Evolutionary conservation across 2,888 invertebrate species (phyloP), one percentile per base, ranked within the genome.

Genomic region (Noctua pronuba): DNA sequence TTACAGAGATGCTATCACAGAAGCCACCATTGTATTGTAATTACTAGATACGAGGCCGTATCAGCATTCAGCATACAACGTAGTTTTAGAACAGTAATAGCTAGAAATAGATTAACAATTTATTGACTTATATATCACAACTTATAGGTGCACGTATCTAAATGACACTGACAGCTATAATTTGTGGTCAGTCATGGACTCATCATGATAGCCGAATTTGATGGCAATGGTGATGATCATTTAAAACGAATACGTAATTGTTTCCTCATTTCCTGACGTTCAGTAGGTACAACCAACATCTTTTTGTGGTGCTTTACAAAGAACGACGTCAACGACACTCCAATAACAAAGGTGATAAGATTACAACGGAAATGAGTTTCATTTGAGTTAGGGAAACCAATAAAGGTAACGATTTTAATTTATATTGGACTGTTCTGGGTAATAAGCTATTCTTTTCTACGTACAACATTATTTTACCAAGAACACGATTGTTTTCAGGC

Each of bases 21-120:
- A 81, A 73, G 72, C 80, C 68, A 65, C 83, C 74, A 86, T 86
- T 86, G 83, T 88, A 80, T 87, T 83, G 60, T 86, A 75, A 83
- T 87, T 64, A 83, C 77, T 72, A 77, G 83, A 88, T 79, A 87
- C 75, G 44, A 82, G 69, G 73, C 66, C 41, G 58, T 65, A 87
- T 81, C 74, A 74, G 66, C 46, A 31, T 52, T n/a, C 24, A 66
- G 52, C 67, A 49, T n/a, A 44, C 46, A 55, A 38, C 44, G 44
- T n/a, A 38, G 65, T 58, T 60, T 46, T 49, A 70, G 52, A 52
- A 78, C 38, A 60, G 46, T 58, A 38, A 41, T 46, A 62, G n/a
- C 55, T 58, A 77, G 49, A 66, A 70, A 71, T 60, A 68, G 38
- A 68, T 44, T 16, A 41, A 38, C 16, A 24, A 62, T 60, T 66